Conservation (phyloP, 2,113 vertebrate species). For the Centropristis striata region DNA sequence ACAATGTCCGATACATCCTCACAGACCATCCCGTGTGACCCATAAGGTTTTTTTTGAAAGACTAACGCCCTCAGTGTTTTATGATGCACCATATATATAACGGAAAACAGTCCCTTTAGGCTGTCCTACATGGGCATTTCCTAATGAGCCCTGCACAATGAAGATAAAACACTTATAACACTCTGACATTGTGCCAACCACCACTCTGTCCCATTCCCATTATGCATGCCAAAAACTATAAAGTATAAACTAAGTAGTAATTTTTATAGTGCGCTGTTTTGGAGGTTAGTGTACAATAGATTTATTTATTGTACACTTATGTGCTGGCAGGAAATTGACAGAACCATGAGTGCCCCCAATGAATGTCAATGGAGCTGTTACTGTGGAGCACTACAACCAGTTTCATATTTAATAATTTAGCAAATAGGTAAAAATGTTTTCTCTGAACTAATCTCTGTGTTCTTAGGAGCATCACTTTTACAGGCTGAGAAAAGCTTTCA, state of each 20-base stretch:
- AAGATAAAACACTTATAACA: not conserved
- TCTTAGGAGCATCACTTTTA: not conserved
- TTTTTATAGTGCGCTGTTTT: not conserved
- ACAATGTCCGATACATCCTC: conserved; percentile 16
- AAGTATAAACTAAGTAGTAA: not conserved
- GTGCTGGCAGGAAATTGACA: not conserved
- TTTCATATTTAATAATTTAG: not conserved
- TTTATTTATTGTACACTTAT: not conserved
- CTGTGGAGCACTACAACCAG: not conserved
- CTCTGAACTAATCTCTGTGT: not conserved
- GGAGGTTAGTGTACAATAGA: not conserved
- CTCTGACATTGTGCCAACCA: not conserved
- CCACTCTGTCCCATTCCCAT: not conserved
- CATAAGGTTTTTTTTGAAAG: conserved; percentile 1
- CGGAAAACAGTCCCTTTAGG: not conserved
- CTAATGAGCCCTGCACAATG: conserved; percentile 1
- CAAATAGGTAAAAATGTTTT: not conserved
- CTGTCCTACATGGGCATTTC: not conserved
- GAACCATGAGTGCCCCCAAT: not conserved
- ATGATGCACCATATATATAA: not conserved
- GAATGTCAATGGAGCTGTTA: not conserved
- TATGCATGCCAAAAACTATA: not conserved
- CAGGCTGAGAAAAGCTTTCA: too few relatives aligned
- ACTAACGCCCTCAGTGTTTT: not conserved
- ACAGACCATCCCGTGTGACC: not conserved